Evolutionary conservation across 2,113 vertebrate genomes (phyloP).

Genomic region (Planiliza haematocheilus): DNA sequence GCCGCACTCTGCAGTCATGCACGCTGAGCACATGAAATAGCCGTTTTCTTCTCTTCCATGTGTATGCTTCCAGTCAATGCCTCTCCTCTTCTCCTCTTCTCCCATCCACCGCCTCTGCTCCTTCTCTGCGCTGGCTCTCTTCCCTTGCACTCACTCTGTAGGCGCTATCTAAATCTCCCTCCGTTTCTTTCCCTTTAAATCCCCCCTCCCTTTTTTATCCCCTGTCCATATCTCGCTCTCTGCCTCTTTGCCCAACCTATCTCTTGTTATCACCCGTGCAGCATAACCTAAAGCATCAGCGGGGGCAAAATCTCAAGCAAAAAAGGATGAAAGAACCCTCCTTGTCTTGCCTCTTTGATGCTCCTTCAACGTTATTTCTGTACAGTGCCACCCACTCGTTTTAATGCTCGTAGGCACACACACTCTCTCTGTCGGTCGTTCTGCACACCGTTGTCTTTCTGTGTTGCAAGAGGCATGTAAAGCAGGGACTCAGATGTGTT

Average conservation of each 20-base stretch:
- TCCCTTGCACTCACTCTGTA: slow-evolving; percentile 58
- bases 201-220: slow-evolving; percentile 56
- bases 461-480: slow-evolving; percentile 57
- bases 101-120: slow-evolving; percentile 61
- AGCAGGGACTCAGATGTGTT: slow-evolving; percentile 72
- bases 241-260: slow-evolving; percentile 65
- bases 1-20: slow-evolving; percentile 57
- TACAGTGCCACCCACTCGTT: slow-evolving; percentile 45
- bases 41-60: slow-evolving; percentile 65
- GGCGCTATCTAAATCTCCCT: slow-evolving; percentile 77
- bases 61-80: slow-evolving; percentile 66
- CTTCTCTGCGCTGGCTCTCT: slow-evolving; percentile 65
- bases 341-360: slow-evolving; percentile 75
- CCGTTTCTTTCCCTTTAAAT: slow-evolving; percentile 81
- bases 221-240: slow-evolving; percentile 62
- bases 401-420: slow-evolving; percentile 18
- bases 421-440: slow-evolving; percentile 23
- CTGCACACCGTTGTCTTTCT: slow-evolving; percentile 18
- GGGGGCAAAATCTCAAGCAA: slow-evolving; percentile 47
- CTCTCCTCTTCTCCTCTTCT: slow-evolving; percentile 68
- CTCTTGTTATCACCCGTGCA: slow-evolving; percentile 58
- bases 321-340: slow-evolving; percentile 45
- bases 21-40: slow-evolving; percentile 60
- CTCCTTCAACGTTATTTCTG: slow-evolving; percentile 49
- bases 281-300: slow-evolving; percentile 59